Percentiles rank a stretch among this genome's conserved stretches.
Conservation (phyloP, 1,140 invertebrate genomes). For the Heliothis virescens region DNA sequence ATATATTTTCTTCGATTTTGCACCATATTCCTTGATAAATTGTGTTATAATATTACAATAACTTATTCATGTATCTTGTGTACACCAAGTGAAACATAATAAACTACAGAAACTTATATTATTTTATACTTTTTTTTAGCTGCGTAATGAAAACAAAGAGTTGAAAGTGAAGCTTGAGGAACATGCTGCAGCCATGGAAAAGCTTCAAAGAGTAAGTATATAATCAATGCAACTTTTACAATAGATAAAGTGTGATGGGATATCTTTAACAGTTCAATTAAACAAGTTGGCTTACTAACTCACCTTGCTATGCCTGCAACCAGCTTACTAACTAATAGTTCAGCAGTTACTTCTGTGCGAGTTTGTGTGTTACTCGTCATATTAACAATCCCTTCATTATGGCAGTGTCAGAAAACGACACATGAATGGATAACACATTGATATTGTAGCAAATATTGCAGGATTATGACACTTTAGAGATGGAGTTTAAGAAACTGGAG, state of each 20-base stretch:
- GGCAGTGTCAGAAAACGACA: neutral
- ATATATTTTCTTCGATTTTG: neutral
- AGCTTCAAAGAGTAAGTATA: slow-evolving; percentile 76
- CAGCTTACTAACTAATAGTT: too few relatives aligned
- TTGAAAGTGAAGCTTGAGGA: slow-evolving; percentile 72
- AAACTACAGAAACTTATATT: too few relatives aligned
- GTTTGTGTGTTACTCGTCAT: too few relatives aligned
- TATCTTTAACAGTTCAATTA: too few relatives aligned
- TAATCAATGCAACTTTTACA: neutral
- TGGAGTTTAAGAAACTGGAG: slow-evolving; percentile 73
- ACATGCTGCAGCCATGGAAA: slow-evolving; percentile 61
- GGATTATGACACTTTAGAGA: slow-evolving; percentile 76
- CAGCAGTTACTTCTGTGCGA: too few relatives aligned
- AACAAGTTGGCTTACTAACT: too few relatives aligned
- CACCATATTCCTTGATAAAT: too few relatives aligned
- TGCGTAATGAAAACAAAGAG: slow-evolving; percentile 74
- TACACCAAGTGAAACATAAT: too few relatives aligned
- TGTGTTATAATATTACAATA: too few relatives aligned
- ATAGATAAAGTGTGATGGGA: too few relatives aligned
- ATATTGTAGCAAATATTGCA: slow-evolving; percentile 81
- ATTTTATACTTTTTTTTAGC: slow-evolving; percentile 61
- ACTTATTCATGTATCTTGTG: too few relatives aligned
- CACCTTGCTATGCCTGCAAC: too few relatives aligned
- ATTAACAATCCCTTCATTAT: neutral
- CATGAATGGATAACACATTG: slow-evolving; percentile 74